Evolutionary conservation across 2,797 vertebrate genomes (phyloP).

Genomic region (Podarcis lilfordi): DNA sequence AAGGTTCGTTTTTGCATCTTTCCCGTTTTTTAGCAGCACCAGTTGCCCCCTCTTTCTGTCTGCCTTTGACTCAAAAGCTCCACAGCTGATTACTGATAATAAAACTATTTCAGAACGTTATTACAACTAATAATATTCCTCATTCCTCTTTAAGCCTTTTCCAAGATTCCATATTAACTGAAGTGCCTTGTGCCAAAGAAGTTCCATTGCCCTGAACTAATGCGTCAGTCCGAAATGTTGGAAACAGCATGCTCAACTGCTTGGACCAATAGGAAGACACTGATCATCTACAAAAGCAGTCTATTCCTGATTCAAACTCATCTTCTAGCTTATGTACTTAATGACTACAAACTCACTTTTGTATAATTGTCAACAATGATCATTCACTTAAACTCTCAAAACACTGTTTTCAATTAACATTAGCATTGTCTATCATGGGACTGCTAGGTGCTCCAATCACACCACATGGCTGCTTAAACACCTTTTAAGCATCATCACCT

Average conservation of each 20-base stretch:
- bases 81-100: neutral
- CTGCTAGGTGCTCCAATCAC: neutral
- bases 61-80: neutral
- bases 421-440: neutral
- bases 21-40: neutral
- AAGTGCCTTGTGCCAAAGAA: neutral
- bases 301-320: neutral
- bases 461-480: neutral
- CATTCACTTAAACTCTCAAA: neutral
- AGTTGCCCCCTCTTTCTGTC: neutral
- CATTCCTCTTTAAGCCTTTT: neutral
- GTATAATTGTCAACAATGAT: neutral
- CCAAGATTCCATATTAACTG: neutral
- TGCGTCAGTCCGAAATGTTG: neutral
- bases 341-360: neutral
- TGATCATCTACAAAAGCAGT: neutral
- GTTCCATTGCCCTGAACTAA: neutral
- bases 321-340: neutral
- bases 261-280: neutral
- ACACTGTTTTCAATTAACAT: neutral
- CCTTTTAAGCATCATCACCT: neutral
- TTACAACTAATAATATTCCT: neutral
- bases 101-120: neutral
- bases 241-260: neutral
- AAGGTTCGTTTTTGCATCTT: neutral